These are phyloP conservation scores for Morinoia aosen DNA, from an alignment of 2,888 invertebrate genomes.

Conservation along the genomic window DNA sequence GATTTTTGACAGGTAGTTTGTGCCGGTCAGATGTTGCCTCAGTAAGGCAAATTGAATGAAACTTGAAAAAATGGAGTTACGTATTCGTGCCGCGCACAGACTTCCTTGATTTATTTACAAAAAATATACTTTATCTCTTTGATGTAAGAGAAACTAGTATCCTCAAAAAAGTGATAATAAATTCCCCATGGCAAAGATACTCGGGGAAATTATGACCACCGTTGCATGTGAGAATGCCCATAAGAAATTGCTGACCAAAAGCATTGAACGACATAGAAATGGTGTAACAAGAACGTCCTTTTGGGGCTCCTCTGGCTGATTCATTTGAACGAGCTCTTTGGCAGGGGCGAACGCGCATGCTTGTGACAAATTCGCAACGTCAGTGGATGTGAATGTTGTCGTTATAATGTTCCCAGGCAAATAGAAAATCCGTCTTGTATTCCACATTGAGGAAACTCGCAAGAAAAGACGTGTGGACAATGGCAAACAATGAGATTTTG, in stretches of 20 bases:
- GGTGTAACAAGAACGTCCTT: not conserved
- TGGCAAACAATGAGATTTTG: not conserved
- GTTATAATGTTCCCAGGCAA: not conserved
- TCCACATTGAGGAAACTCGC: not conserved
- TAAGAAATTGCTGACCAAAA: not conserved
- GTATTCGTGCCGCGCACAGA: not conserved
- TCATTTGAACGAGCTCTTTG: not conserved
- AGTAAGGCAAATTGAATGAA: no score
- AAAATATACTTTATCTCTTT: not conserved
- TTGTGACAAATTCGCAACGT: not conserved
- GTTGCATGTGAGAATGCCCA: not conserved
- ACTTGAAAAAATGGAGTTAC: not conserved
- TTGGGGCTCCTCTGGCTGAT: not conserved
- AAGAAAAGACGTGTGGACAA: not conserved
- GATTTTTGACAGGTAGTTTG: no score
- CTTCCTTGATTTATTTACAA: not conserved
- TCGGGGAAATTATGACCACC: not conserved
- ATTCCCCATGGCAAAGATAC: not conserved
- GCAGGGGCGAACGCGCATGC: not conserved
- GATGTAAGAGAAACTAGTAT: not conserved
- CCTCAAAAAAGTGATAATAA: not conserved
- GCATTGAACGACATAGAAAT: not conserved
- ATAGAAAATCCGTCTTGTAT: not conserved
- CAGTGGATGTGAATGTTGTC: not conserved
- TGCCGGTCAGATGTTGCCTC: no score